These are phyloP conservation scores for Myripristis jacobus DNA, from an alignment of 2,797 vertebrate species.

Conservation along the genomic window DNA sequence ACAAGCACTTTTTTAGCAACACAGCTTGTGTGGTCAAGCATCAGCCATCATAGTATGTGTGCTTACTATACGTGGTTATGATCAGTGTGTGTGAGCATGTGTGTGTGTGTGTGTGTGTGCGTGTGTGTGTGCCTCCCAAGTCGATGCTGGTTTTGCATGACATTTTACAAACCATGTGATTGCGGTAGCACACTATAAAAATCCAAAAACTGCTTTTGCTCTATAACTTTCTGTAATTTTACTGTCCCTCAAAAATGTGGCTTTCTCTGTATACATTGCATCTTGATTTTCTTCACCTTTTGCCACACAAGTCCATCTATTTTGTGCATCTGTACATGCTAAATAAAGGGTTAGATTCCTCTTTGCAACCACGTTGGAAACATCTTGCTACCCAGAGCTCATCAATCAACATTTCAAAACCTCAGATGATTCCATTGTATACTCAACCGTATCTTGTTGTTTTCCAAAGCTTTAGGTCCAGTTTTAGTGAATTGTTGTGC, in stretches of 20 bases:
- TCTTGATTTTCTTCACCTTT: conserved; percentile 28
- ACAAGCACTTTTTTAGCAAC: conserved; percentile 30
- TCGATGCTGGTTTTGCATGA: conserved; percentile 58
- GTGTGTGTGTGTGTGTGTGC: conserved; percentile 3
- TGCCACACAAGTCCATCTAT: neutral
- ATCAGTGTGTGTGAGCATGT: conserved; percentile 21
- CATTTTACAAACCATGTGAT: conserved; percentile 56
- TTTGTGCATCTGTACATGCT: neutral
- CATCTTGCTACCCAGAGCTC: too few species aligned
- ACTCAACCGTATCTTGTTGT: too few species aligned
- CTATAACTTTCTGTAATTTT: conserved; percentile 44
- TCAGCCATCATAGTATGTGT: conserved; percentile 45
- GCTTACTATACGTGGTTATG: conserved; percentile 33
- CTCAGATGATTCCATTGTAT: too few species aligned
- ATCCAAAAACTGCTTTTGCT: conserved; percentile 35
- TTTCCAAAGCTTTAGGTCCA: too few species aligned
- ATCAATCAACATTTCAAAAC: too few species aligned
- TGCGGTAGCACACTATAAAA: conserved; percentile 62
- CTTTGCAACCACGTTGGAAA: too few species aligned
- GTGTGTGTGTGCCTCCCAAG: conserved; percentile 37
- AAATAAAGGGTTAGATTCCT: neutral
- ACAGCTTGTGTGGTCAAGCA: conserved; percentile 69
- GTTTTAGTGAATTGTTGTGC: neutral
- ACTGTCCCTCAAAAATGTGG: conserved; percentile 15
- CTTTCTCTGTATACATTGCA: conserved; percentile 8